Conservation (phyloP, 2,113 vertebrate species). For the Daboia siamensis region DNA sequence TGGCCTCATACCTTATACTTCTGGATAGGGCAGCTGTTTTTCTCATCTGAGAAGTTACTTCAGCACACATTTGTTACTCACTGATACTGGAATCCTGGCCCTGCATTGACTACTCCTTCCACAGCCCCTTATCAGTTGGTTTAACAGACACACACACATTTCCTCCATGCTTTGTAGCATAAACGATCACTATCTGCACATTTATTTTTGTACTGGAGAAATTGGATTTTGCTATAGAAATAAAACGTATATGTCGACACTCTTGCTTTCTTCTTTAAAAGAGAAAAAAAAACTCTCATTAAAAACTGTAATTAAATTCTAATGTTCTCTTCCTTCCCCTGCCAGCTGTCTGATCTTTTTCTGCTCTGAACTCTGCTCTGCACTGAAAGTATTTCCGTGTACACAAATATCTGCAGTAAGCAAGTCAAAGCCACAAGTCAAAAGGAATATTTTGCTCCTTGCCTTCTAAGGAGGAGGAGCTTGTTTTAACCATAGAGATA, state of each 20-base stretch:
- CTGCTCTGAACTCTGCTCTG: background rate
- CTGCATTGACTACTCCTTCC: background rate
- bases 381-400: background rate
- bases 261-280: background rate
- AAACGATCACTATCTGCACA: accelerated
- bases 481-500: background rate
- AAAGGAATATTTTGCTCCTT: background rate
- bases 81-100: background rate
- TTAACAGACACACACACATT: background rate
- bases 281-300: background rate
- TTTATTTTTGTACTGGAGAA: background rate
- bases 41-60: background rate
- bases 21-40: background rate
- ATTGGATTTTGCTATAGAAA: background rate
- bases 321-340: background rate
- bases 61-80: background rate
- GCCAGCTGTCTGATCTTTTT: background rate
- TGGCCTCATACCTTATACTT: background rate
- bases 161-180: background rate
- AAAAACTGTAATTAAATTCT: background rate
- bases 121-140: background rate
- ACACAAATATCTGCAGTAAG: background rate
- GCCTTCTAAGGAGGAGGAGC: background rate
- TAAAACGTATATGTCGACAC: background rate
- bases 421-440: background rate